A percentile compares a stretch with the other conserved stretches of the same genome.
Conservation (phyloP, 2,797 vertebrate genomes). For the Oreortyx pictus region DNA sequence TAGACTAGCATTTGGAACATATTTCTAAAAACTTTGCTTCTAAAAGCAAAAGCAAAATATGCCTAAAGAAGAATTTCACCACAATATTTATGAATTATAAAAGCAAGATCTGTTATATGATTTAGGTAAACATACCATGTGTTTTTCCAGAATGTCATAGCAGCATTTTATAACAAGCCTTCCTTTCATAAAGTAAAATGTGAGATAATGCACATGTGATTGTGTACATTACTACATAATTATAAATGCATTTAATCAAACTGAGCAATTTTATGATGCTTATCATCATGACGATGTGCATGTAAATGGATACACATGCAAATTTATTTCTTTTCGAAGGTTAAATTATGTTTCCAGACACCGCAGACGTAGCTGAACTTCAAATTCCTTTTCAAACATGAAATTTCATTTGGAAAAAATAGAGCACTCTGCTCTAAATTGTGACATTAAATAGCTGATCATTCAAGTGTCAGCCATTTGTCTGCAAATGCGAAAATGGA, state of each 20-base stretch:
- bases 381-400: conserved; percentile 25
- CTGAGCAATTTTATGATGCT: neutral
- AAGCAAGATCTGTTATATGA: neutral
- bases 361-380: neutral
- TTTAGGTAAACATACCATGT: conserved; percentile 32
- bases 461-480: conserved; percentile 48
- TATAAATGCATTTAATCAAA: conserved; percentile 27
- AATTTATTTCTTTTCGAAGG: neutral
- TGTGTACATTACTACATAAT: neutral
- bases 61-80: conserved; percentile 27
- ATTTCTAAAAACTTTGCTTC: conserved; percentile 27
- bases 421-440: conserved; percentile 17
- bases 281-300: neutral
- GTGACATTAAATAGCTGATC: conserved; percentile 56
- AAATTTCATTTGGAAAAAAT: conserved; percentile 48
- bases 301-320: neutral
- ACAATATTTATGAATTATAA: conserved; percentile 54
- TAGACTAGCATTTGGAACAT: conserved; percentile 33
- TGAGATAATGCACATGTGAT: neutral
- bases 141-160: conserved; percentile 47
- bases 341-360: conserved; percentile 7
- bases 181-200: neutral
- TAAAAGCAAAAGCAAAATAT: conserved; percentile 34
- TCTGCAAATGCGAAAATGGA: conserved; percentile 57
- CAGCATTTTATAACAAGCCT: conserved; percentile 6